Conservation (phyloP, 2,888 invertebrate genomes). For the Leptinotarsa juncta region DNA sequence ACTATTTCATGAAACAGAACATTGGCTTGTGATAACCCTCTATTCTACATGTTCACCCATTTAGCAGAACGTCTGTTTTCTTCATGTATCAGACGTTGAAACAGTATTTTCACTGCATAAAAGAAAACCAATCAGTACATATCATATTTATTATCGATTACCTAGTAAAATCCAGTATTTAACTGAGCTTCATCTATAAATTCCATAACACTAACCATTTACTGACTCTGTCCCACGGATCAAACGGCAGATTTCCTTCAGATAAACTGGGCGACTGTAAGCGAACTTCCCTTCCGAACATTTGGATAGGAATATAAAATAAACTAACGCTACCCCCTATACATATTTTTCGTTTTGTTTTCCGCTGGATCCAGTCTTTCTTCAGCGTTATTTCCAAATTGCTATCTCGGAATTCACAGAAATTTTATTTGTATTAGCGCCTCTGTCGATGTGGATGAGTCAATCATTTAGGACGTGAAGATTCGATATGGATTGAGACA, state of each 20-base stretch:
- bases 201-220: neutral
- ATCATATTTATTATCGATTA: too few relatives aligned
- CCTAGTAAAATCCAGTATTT: too few relatives aligned
- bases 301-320: constrained; percentile 67
- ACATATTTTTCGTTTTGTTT: constrained; percentile 64
- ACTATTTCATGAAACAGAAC: too few relatives aligned
- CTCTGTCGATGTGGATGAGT: constrained; percentile 32
- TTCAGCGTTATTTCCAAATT: constrained; percentile 60
- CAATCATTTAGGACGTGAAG: neutral
- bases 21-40: too few relatives aligned
- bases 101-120: too few relatives aligned
- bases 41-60: too few relatives aligned
- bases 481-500: neutral
- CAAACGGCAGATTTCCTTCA: constrained; percentile 26
- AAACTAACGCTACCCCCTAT: constrained; percentile 63
- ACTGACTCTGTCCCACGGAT: constrained; percentile 3
- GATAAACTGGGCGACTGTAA: constrained; percentile 50
- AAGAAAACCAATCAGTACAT: too few relatives aligned
- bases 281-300: constrained; percentile 61
- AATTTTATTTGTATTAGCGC: constrained; percentile 48
- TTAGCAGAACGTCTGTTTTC: too few relatives aligned
- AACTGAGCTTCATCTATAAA: too few relatives aligned
- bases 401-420: constrained; percentile 53
- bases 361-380: constrained; percentile 61
- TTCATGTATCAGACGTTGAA: too few relatives aligned